A percentile compares a stretch with the other conserved stretches of the same genome.
Conservation (phyloP, 1,140 invertebrate species). For the Drosophila kohkoa region DNA sequence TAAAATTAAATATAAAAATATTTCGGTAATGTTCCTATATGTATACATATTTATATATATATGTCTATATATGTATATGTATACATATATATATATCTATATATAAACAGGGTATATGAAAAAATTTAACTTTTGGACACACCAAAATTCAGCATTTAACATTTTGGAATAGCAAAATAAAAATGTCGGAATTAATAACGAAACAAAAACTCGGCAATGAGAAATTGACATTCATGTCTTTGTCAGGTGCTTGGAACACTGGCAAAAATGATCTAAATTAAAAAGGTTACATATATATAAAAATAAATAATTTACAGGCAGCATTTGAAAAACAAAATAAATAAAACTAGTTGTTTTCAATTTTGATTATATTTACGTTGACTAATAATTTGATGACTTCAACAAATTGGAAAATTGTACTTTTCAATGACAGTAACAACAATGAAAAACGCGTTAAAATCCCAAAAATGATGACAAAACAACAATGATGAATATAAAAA, state of each 20-base stretch:
- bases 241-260: constrained; percentile 39
- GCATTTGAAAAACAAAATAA: constrained; percentile 65
- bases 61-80: constrained; percentile 65
- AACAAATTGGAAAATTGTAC: constrained; percentile 70
- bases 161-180: constrained; percentile 57
- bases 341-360: constrained; percentile 40
- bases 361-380: constrained; percentile 45
- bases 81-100: constrained; percentile 39
- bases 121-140: constrained; percentile 67
- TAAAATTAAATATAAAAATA: constrained; percentile 80
- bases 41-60: constrained; percentile 68
- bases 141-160: constrained; percentile 73
- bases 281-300: constrained; percentile 42
- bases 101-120: constrained; percentile 50
- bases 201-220: constrained; percentile 15
- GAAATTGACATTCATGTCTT: constrained; percentile 27
- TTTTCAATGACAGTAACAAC: constrained; percentile 62
- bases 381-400: constrained; percentile 42
- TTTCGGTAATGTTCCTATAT: constrained; percentile 85
- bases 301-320: constrained; percentile 82
- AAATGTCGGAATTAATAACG: constrained; percentile 29
- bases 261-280: constrained; percentile 41
- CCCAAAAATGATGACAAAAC: constrained; percentile 60
- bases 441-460: constrained; percentile 63
- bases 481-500: constrained; percentile 63